These are phyloP conservation scores for Chloropsis cyanopogon DNA, from an alignment of 2,113 vertebrate genomes.

Conservation along the genomic window DNA sequence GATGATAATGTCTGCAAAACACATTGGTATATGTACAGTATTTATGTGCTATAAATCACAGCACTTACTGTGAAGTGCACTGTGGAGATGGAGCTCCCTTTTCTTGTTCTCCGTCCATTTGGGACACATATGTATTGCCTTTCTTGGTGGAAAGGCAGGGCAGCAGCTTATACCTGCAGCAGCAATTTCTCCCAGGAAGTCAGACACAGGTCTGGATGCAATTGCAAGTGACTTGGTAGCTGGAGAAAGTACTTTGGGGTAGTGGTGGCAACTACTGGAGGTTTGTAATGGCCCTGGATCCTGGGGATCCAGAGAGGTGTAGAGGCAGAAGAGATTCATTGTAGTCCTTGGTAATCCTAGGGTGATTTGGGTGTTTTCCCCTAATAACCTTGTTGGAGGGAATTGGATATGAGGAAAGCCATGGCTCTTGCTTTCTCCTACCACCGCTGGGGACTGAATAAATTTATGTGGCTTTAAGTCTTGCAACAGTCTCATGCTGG, in stretches of 20 bases:
- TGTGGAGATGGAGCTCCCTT: not conserved
- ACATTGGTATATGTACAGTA: not conserved
- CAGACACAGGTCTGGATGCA: not conserved
- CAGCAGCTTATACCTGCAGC: not conserved
- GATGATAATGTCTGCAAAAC: constrained; percentile 37
- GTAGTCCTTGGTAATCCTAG: not conserved
- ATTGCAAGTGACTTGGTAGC: not conserved
- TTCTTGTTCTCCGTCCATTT: not conserved
- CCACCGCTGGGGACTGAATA: not conserved
- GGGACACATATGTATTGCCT: not conserved
- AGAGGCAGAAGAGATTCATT: not conserved
- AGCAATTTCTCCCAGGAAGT: not conserved
- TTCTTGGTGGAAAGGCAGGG: not conserved
- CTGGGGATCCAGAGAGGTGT: not conserved
- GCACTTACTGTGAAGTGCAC: not conserved
- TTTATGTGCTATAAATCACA: constrained; percentile 32
- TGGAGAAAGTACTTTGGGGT: not conserved
- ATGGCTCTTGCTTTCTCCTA: not conserved
- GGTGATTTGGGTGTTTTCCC: not conserved
- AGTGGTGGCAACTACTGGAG: not conserved
- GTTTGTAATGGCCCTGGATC: not conserved
- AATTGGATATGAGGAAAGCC: not conserved
- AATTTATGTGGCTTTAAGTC: not conserved
- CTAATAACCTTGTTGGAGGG: not conserved
- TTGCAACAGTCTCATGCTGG: not conserved